Evolutionary conservation across 1,140 invertebrate species (phyloP).

Genomic region (Caerostris extrusa): DNA sequence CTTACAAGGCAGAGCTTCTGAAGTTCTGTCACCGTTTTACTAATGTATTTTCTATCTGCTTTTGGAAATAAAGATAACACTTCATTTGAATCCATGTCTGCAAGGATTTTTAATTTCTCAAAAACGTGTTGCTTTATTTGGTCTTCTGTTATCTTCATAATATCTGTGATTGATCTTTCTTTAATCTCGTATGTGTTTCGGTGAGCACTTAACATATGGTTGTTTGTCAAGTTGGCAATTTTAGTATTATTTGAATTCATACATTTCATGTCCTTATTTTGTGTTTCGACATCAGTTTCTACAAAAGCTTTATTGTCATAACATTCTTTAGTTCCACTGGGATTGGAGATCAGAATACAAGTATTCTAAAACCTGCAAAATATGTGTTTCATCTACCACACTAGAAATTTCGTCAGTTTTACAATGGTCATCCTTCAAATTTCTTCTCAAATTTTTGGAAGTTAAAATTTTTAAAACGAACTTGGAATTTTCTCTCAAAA

Average conservation of each 20-base stretch:
- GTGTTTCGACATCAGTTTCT: neutral
- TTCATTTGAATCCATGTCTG: neutral
- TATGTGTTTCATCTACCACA: neutral
- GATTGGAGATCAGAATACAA: neutral
- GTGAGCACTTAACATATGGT: too few relatives aligned
- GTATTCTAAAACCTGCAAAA: neutral
- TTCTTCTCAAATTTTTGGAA: neutral
- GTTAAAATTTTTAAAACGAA: neutral
- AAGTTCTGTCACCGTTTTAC: neutral
- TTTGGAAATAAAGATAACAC: neutral
- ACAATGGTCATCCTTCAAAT: too few relatives aligned
- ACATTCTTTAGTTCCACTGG: neutral
- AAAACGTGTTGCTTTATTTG: neutral
- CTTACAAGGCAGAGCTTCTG: neutral
- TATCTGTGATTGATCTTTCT: neutral
- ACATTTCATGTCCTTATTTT: too few relatives aligned
- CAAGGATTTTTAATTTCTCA: neutral
- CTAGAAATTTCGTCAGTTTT: neutral
- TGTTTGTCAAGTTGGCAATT: neutral
- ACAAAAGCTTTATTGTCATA: neutral
- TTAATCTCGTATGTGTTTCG: neutral
- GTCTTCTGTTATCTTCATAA: neutral
- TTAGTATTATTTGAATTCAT: neutral
- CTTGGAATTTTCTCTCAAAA: neutral
- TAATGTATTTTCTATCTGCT: neutral